phyloP scores from a whole-genome alignment of 2,113 vertebrate species.

The Zosterops japonicus region DNA sequence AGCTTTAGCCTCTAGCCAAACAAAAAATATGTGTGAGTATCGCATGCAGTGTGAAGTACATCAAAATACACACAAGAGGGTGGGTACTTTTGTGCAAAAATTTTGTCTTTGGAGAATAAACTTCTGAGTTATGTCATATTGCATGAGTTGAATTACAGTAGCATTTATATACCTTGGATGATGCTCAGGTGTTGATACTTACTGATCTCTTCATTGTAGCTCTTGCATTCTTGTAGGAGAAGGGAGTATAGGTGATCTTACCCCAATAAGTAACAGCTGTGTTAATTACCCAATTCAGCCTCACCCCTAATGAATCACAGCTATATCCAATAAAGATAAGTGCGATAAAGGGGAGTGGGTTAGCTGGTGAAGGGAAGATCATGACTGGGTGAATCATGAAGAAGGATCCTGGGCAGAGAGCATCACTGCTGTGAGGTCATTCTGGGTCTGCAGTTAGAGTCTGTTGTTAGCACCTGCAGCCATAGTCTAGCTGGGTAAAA shows the following conservation, averaged over 20 bases:
- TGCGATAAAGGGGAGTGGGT: background rate
- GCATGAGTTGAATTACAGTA: background rate
- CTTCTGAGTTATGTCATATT: background rate
- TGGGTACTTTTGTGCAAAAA: background rate
- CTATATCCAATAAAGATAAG: background rate
- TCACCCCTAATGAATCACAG: background rate
- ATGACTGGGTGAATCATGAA: background rate
- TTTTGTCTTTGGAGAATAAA: background rate
- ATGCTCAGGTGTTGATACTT: background rate
- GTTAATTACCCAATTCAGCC: background rate
- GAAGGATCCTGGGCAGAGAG: too few relatives aligned
- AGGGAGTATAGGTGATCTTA: background rate
- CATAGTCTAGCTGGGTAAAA: background rate
- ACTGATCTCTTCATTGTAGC: background rate
- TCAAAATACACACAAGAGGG: background rate
- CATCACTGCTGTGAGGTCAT: background rate
- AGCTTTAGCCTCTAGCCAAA: background rate
- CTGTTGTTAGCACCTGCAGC: background rate
- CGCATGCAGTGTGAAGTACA: fast-evolving
- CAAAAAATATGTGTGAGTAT: background rate
- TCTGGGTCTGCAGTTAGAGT: background rate
- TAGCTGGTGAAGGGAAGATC: background rate
- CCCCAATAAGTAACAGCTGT: background rate
- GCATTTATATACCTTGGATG: background rate
- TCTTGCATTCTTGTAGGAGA: background rate